Base-by-base conservation (phyloP, 2,888 invertebrate species). In the Malthinus flaveolus region DNA sequence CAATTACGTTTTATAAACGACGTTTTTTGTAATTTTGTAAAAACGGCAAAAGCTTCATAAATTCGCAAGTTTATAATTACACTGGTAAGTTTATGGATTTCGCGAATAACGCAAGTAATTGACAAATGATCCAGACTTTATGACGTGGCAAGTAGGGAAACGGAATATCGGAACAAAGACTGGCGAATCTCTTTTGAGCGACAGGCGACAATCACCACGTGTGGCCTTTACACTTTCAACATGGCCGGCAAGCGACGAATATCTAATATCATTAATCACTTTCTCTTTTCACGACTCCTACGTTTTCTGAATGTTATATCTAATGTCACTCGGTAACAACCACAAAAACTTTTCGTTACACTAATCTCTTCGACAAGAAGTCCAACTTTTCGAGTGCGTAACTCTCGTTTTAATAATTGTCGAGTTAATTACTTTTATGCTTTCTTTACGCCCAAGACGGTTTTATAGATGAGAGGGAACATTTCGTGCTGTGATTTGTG, bases 241-340 rank as follows among this genome's bases (percentile, higher is more conserved):
- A 61, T 56, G 61, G 56, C 56, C 56, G 53, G 13, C 46, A 37
- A 50, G 47, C 47, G 48, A 52, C 32, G 52, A 54, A 49, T 49
- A 57, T 57, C 45, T 39, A 46, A 61, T 46, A 53, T 51, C 57
- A 58, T 61, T 55, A 61, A 61, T 61, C 58, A 61, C 61, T 51
- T 56, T 52, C 52, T 54, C 52, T 49, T 54, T 46, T 58, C 49
- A 37, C 33, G 50, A 42, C 48, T 53, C 49, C 46, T 49, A 37
- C 49, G 54, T 48, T 51, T 54, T 55, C 46, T 55, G 51, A 59
- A 45, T 54, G 39, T 48, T 36, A 47, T 54, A 54, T 54, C 52
- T 39, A 32, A 42, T 34, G 51, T 46, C 46, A 39, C 32, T 37
- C 46, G 5, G 23, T 23, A 23, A 23, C 23, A 23, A 23, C 23